phyloP scores from a whole-genome alignment of 2,797 vertebrate genomes.

The Heteromormyrus szaboi region DNA sequence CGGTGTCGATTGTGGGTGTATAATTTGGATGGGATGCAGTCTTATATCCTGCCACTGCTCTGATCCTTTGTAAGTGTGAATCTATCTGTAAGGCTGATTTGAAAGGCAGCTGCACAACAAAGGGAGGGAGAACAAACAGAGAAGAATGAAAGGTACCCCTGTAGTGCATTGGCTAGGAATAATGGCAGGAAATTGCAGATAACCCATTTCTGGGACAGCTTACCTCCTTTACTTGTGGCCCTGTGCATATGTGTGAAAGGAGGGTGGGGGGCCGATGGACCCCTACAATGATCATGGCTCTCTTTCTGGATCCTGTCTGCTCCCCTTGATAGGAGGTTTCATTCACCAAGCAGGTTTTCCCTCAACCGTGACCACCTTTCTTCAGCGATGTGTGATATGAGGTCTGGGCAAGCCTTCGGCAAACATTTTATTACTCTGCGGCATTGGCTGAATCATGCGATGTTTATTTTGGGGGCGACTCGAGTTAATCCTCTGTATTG shows the following conservation, averaged over 20 bases:
- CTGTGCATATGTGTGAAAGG: neutral
- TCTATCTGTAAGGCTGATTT: constrained; percentile 13
- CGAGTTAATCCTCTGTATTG: neutral
- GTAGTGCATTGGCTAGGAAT: neutral
- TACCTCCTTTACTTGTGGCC: neutral
- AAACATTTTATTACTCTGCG: neutral
- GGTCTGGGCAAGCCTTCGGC: neutral
- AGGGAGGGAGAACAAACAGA: neutral
- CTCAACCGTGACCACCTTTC: constrained; percentile 2
- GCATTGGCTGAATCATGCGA: neutral
- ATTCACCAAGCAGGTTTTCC: neutral
- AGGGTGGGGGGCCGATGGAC: neutral
- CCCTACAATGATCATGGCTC: neutral
- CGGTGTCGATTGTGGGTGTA: neutral
- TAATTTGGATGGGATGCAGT: neutral
- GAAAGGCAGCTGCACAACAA: neutral
- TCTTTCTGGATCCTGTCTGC: neutral
- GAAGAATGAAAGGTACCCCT: neutral
- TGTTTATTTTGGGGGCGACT: neutral
- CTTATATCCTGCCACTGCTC: neutral
- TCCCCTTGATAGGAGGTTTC: neutral
- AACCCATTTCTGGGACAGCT: neutral
- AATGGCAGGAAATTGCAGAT: constrained; percentile 7
- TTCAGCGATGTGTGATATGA: neutral
- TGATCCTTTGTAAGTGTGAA: constrained; percentile 9